Evolutionary conservation across 2,888 invertebrate genomes (phyloP), one percentile per base, ranked within the genome.

Genomic region (Chalcosyrphus nemorum): DNA sequence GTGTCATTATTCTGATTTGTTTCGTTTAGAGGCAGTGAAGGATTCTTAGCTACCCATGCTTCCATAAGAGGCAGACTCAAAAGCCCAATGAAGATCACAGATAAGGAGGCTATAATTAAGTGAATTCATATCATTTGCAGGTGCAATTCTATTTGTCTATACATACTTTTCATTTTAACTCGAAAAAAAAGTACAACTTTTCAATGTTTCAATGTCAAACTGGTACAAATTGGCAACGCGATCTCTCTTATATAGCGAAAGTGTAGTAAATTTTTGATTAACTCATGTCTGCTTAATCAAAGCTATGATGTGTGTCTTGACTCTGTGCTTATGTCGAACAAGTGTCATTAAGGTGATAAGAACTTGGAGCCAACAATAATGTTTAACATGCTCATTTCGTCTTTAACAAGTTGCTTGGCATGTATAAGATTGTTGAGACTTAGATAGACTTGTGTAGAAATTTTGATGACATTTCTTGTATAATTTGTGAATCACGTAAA

Each of bases 131-230:
- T 5, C 5, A 13, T 5, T 13, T 13, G 4, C n/a, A 38, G n/a
- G 13, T 13, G 5, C 35, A 38, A 2, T 13, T 5, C 13, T 1
- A 0, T 5, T 13, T 11, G 5, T 1, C 38, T n/a, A 4, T n/a
- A 29, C 35, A 21, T 15, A 57, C 65, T 47, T 75, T 38, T 65
- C 65, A 75, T 75, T 17, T 50, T 74, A n/a, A n/a, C n/a, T n/a
- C 4, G 4, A 38, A 38, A 13, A 38, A 38, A 4, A 29, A 52
- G 4, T 72, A 19, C 9, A 43, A 29, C 38, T 41, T 27, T 11
- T 21, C 35, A 27, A n/a, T 15, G 11, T 5, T 29, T 9, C 17
- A 11, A 38, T 52, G 35, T 38, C 11, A 5, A 41, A 50, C 35
- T 52, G 15, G n/a, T 29, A 29, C 7, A 9, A 32, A 2, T 4